These are phyloP conservation scores for Ephialtes manifestator DNA, from an alignment of 2,888 invertebrate genomes.

Conservation along the genomic window DNA sequence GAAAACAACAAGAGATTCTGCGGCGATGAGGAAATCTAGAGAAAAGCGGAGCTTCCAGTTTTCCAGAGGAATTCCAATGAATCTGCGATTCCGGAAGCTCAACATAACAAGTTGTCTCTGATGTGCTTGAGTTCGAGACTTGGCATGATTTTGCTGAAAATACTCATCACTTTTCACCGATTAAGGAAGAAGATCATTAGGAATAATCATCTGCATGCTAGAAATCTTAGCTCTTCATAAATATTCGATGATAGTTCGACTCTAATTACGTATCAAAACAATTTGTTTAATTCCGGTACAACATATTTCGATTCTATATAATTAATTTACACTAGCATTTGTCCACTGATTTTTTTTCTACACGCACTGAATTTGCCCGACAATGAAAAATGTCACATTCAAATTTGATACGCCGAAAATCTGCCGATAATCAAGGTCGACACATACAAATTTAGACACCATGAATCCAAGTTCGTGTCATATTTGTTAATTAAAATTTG, in stretches of 20 bases:
- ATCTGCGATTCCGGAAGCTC: conserved; percentile 16
- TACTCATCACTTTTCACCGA: background rate
- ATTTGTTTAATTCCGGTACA: no score
- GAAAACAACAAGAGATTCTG: conserved; percentile 37
- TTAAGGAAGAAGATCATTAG: background rate
- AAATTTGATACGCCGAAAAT: no score
- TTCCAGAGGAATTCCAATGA: conserved; percentile 26
- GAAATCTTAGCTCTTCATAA: background rate
- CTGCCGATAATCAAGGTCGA: no score
- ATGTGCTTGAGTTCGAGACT: background rate
- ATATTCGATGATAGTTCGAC: background rate
- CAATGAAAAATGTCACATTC: no score
- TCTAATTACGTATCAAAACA: no score
- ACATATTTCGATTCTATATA: no score
- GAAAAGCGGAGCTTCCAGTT: background rate
- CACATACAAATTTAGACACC: no score
- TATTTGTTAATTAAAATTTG: no score
- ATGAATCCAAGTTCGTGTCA: no score
- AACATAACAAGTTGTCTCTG: background rate
- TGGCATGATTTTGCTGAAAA: background rate
- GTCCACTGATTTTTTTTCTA: no score
- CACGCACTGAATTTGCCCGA: no score
- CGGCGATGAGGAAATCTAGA: conserved; percentile 32
- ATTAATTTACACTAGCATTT: no score
- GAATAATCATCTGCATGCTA: background rate